A percentile compares a stretch with the other conserved stretches of the same genome.
phyloP scores from a whole-genome alignment of 2,888 invertebrate species.

The Tethea ocularis region DNA sequence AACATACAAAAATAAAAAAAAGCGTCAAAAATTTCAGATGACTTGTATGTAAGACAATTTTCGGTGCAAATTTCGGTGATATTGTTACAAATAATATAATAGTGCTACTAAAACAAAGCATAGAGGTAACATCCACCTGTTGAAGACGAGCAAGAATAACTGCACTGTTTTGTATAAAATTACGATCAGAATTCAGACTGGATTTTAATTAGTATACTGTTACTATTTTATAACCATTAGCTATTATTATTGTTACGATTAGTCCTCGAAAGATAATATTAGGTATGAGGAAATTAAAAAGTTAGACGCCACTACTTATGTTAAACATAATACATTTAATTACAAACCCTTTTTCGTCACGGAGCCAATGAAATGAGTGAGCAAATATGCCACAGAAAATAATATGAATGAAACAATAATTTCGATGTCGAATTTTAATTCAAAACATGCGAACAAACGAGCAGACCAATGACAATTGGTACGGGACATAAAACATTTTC shows the following conservation, averaged over 20 bases:
- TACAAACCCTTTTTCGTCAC: slow-evolving; percentile 41
- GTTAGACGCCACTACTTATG: slow-evolving; percentile 48
- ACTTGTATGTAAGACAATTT: not conserved
- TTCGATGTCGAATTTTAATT: slow-evolving; percentile 16
- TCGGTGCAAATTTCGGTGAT: not conserved
- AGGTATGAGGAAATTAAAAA: slow-evolving; percentile 39
- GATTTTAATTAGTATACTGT: slow-evolving; percentile 43
- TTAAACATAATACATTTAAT: slow-evolving; percentile 17
- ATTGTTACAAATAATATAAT: slow-evolving; percentile 6
- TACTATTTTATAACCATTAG: slow-evolving; percentile 22
- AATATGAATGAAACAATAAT: slow-evolving; percentile 27
- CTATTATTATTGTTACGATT: slow-evolving; percentile 42
- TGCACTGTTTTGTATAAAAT: slow-evolving; percentile 64
- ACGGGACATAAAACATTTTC: slow-evolving; percentile 11
- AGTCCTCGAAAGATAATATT: slow-evolving; percentile 46
- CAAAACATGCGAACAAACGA: slow-evolving; percentile 41
- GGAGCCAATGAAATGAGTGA: slow-evolving; percentile 51
- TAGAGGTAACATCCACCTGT: slow-evolving; percentile 41
- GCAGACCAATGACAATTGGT: slow-evolving; percentile 28
- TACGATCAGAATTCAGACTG: slow-evolving; percentile 31
- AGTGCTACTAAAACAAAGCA: slow-evolving; percentile 22
- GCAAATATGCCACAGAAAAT: slow-evolving; percentile 52
- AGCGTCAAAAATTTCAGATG: slow-evolving; percentile 3
- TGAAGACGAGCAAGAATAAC: slow-evolving; percentile 35
- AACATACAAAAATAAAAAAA: too few relatives aligned